Evolutionary conservation across 1,140 invertebrate species (phyloP), one percentile per base, ranked within the genome.

Genomic region (Dysdera silvatica): DNA sequence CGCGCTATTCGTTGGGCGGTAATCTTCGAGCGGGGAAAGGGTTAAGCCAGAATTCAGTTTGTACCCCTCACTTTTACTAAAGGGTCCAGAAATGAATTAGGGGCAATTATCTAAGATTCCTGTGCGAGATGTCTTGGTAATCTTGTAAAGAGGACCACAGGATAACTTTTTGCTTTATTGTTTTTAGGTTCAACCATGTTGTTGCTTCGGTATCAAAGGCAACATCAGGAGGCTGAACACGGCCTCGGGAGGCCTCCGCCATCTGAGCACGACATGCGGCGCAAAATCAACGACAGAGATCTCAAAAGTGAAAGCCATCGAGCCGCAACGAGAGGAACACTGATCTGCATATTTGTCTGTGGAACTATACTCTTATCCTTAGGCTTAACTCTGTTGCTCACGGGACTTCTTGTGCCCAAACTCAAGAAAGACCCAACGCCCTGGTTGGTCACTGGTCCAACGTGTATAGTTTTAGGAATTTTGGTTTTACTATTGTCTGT

Each of bases 361-460:
- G 63, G 63, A 6, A 32, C 63, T 3, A 20, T 58, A 5, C 41
- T 65, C 0, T 55, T 65, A 16, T 49, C 51, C 2, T 33, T 65
- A 0, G 63, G 63, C 3, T 7, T 65, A 1, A 14, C 26, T 18
- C 23, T 65, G 2, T 26, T 65, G 6, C 60, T 37, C 33, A 49
- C 52, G 7, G 63, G 63, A 1, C 40, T 65, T 8, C 37, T 52
- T 18, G 51, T 55, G 8, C 62, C 62, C 8, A 40, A 29, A 4
- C 48, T 31, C 5, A 18, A 29, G 20, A 37, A 61, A 3, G 54
- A 65, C 26, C 63, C 63, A 14, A 60, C 57, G 24, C 63, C 63
- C 12, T 65, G 63, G 63, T 48, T 65, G 18, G 63, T 65, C 23
- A 60, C 52, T n/a, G 63, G 63, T 2, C 63, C 63, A 14, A 65